Percentiles rank a stretch among this genome's conserved stretches.
Evolutionary conservation across 2,797 vertebrate species (phyloP).

Genomic region (Arctocebus calabarensis): DNA sequence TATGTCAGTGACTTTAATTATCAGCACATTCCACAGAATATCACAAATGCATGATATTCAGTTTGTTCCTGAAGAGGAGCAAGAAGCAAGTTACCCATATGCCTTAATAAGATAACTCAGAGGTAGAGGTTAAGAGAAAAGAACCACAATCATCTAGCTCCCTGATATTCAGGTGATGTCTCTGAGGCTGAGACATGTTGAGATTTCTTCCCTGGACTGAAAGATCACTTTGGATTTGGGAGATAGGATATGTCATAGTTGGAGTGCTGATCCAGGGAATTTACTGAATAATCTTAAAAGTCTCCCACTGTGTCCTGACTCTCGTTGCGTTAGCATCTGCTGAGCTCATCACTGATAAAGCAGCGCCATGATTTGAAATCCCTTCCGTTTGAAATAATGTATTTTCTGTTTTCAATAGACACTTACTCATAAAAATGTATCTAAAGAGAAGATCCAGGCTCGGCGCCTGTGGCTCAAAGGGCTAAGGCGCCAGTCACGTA

Average conservation of each 20-base stretch:
- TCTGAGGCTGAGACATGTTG: neutral
- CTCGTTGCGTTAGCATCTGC: slow-evolving; percentile 24
- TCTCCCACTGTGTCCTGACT: slow-evolving; percentile 28
- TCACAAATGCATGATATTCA: neutral
- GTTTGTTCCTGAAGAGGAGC: neutral
- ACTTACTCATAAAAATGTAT: neutral
- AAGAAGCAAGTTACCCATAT: neutral
- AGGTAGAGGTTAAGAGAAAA: neutral
- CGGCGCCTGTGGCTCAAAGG: no score
- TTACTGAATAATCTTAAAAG: neutral
- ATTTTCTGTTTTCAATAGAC: neutral
- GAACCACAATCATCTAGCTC: neutral
- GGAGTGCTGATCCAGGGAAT: neutral
- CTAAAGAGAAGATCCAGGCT: neutral
- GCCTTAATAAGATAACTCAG: neutral
- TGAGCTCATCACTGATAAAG: slow-evolving; percentile 47
- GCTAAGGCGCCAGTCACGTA: no score
- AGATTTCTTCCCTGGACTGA: neutral
- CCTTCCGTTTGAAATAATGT: neutral
- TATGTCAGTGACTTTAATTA: neutral
- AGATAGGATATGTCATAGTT: neutral
- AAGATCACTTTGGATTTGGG: neutral
- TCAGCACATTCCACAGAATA: neutral
- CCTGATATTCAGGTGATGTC: neutral
- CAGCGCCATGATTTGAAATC: neutral